phyloP scores from a whole-genome alignment of 2,113 vertebrate species.

The Sitta europaea region DNA sequence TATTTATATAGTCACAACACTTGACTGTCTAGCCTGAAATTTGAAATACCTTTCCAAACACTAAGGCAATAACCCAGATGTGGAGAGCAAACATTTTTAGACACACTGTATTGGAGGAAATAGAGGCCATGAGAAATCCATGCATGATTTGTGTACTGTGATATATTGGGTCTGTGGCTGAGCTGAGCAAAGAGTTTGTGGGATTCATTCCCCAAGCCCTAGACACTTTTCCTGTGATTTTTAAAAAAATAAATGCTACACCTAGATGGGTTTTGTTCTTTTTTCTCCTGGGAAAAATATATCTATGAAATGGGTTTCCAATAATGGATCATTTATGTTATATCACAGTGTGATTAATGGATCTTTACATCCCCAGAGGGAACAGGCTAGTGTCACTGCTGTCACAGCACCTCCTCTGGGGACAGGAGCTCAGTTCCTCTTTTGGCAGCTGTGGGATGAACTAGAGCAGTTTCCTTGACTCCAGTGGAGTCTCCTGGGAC shows the following conservation, averaged over 20 bases:
- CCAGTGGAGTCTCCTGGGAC: not conserved
- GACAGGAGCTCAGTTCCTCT: not conserved
- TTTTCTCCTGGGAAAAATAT: not conserved
- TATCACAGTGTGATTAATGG: not conserved
- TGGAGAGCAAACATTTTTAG: slow-evolving; percentile 46
- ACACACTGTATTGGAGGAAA: not conserved
- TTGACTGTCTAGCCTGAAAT: slow-evolving; percentile 45
- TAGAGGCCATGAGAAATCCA: not conserved
- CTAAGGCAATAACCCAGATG: slow-evolving; percentile 39
- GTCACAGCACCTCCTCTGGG: not conserved
- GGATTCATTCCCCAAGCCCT: not conserved
- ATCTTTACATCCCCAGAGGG: not conserved
- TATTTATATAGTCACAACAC: slow-evolving; percentile 46
- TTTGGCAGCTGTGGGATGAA: not conserved
- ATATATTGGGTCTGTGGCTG: not conserved
- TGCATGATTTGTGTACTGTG: not conserved
- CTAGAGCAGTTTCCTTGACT: not conserved
- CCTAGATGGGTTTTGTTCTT: not conserved
- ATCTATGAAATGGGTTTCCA: not conserved
- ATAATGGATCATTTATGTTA: not conserved
- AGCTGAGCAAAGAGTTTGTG: not conserved
- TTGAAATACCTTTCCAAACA: slow-evolving; percentile 48
- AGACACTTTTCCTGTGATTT: not conserved
- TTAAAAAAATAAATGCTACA: not conserved
- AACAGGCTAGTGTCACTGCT: not conserved